phyloP scores from a whole-genome alignment of 2,888 invertebrate genomes.

The Lydus trimaculatus region DNA sequence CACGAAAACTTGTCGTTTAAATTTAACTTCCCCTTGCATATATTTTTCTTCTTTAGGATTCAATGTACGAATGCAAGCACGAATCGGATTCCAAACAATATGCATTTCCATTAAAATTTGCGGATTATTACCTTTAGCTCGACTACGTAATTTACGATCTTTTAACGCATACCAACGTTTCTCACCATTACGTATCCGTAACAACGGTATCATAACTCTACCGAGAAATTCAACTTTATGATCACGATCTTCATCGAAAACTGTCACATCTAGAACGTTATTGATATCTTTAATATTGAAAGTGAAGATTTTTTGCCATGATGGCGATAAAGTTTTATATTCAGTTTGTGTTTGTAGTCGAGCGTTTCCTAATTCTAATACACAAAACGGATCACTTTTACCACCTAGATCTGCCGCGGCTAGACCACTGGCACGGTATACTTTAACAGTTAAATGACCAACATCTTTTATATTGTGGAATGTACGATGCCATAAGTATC shows the following conservation, averaged over 20 bases:
- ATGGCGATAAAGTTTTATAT: constrained; percentile 95
- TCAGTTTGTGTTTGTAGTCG: constrained; percentile 98
- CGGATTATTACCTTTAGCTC: constrained; percentile 92
- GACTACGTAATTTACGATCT: constrained; percentile 88
- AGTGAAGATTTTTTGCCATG: constrained; percentile 98
- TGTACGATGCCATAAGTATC: constrained; percentile 76
- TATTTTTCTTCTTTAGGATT: constrained; percentile 96
- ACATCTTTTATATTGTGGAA: constrained; percentile 83
- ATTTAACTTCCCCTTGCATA: constrained; percentile 93
- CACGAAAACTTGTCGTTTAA: constrained; percentile 94
- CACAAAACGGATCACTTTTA: constrained; percentile 98
- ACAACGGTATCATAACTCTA: constrained; percentile 77
- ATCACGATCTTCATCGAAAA: constrained; percentile 97
- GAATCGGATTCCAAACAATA: constrained; percentile 90
- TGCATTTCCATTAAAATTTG: constrained; percentile 92
- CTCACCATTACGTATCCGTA: constrained; percentile 87
- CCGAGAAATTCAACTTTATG: constrained; percentile 98
- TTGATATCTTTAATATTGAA: constrained; percentile 98
- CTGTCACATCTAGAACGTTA: constrained; percentile 91
- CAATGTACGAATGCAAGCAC: constrained; percentile 91
- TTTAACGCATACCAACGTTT: constrained; percentile 96
- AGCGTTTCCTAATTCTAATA: constrained; percentile 92
- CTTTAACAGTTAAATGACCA: constrained; percentile 94
- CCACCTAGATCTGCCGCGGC: constrained; percentile 96
- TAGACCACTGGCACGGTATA: constrained; percentile 83